Base-by-base conservation (phyloP, 2,797 vertebrate genomes). In the Scolopax bukidnonensis region DNA sequence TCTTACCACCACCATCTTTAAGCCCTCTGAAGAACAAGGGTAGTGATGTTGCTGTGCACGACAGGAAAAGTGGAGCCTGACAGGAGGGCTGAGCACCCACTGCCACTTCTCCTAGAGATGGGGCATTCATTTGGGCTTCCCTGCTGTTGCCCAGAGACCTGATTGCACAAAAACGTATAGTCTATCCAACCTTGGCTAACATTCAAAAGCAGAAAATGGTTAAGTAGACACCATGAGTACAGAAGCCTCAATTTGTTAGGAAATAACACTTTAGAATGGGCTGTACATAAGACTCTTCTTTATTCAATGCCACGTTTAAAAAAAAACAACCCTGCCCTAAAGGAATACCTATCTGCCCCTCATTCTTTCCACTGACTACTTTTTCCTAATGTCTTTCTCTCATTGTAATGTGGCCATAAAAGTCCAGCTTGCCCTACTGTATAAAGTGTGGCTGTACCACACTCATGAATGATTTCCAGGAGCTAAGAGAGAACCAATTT, bases 1-100 rank as follows among this genome's bases (percentile, higher is more conserved):
- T 1, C 16, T 36, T 3, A 8, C 12, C 20, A 21, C n/a, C 13
- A 13, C 23, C 6, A 15, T 30, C 1, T n/a, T n/a, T 30, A 15
- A 19, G 16, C 32, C 3, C 10, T 15, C 19, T 10, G 10, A 6
- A 56, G 30, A 67, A 20, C 4, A 6, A 2, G 27, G 17, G 4
- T 25, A 41, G 45, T 2, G 11, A 33, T 24, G 4, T 1, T 28
- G 25, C 60, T 74, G 76, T 17, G 50, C 40, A 14, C 5, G 16
- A 30, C 25, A 10, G 32, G 25, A 33, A 17, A 17, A 53, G 51
- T 5, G 25, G 12, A 36, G 13, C 54, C 24, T 33, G 54, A 23
- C 21, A 59, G 20, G 4, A 32, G 30, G 16, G 18, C 48, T 84
- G 36, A 67, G 78, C 63, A 67, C 12, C 28, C 45, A 17, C 9